A percentile compares a stretch with the other conserved stretches of the same genome.
Evolutionary conservation across 2,888 invertebrate species (phyloP).

Genomic region (Oscheius sp.): DNA sequence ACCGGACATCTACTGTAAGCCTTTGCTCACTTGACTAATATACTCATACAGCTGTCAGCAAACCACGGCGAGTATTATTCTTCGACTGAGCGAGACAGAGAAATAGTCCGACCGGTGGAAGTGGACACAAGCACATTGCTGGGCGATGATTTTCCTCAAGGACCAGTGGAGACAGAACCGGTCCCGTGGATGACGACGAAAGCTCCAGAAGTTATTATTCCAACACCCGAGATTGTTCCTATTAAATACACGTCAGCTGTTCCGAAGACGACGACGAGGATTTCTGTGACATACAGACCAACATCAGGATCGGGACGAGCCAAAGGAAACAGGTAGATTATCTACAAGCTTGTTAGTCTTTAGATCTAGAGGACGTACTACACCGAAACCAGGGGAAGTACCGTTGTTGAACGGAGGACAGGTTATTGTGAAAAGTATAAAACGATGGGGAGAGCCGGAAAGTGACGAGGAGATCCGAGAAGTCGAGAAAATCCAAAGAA

Average conservation of each 20-base stretch:
- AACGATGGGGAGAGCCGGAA: slow-evolving; percentile 45
- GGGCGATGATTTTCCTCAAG: slow-evolving; percentile 39
- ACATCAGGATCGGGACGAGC: background rate
- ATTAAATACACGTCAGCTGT: background rate
- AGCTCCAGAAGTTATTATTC: slow-evolving; percentile 8
- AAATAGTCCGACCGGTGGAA: slow-evolving; percentile 47
- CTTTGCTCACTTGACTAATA: background rate
- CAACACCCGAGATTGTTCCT: background rate
- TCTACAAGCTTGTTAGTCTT: background rate
- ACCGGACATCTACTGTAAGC: slow-evolving; percentile 14
- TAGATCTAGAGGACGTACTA: background rate
- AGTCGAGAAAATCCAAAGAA: slow-evolving; percentile 19
- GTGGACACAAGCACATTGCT: slow-evolving; percentile 52
- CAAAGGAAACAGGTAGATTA: background rate
- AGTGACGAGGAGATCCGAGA: slow-evolving; percentile 26
- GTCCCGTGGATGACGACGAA: background rate
- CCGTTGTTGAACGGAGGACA: slow-evolving; percentile 45
- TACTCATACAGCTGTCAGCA: slow-evolving; percentile 3
- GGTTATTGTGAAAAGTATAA: slow-evolving; percentile 48
- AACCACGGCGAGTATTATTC: slow-evolving; percentile 4
- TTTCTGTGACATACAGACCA: background rate
- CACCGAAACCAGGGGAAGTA: background rate
- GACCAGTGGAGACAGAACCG: slow-evolving; percentile 3
- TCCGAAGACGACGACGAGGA: background rate
- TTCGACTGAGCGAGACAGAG: slow-evolving; percentile 2